Conservation (phyloP, 2,888 invertebrate species). For the Dryobota labecula region DNA sequence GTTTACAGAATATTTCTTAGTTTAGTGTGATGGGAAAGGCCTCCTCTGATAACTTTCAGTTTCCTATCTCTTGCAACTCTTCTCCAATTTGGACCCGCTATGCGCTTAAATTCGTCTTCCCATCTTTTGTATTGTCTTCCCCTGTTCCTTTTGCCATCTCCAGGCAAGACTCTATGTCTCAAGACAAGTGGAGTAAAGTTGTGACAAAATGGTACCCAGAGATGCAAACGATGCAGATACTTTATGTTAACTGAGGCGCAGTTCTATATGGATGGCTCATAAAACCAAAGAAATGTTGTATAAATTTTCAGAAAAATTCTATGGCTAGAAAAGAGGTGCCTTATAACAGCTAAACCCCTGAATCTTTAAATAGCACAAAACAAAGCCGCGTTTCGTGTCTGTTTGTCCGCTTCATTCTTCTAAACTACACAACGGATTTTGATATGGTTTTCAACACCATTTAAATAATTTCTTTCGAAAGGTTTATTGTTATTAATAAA, state of each 20-base stretch:
- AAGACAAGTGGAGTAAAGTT: not conserved
- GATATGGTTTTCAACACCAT: too few relatives aligned
- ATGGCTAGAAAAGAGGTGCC: not conserved
- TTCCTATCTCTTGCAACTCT: not conserved
- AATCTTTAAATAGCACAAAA: not conserved
- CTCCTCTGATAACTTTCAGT: too few relatives aligned
- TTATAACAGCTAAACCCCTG: not conserved
- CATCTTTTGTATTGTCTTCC: not conserved
- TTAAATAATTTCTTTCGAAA: too few relatives aligned
- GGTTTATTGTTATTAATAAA: too few relatives aligned
- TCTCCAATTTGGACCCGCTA: not conserved
- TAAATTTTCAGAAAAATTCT: not conserved
- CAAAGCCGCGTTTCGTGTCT: not conserved
- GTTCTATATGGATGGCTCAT: too few relatives aligned
- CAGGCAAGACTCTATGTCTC: not conserved
- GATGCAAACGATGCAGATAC: not conserved
- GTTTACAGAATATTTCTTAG: not conserved
- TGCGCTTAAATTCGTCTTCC: not conserved
- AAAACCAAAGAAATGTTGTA: not conserved
- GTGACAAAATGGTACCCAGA: not conserved
- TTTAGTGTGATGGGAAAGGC: too few relatives aligned
- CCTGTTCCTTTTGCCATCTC: not conserved
- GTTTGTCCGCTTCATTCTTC: not conserved
- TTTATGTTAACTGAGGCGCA: not conserved
- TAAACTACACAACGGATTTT: not conserved